Evolutionary conservation across 2,113 vertebrate species (phyloP).

Genomic region (Ameiurus melas): DNA sequence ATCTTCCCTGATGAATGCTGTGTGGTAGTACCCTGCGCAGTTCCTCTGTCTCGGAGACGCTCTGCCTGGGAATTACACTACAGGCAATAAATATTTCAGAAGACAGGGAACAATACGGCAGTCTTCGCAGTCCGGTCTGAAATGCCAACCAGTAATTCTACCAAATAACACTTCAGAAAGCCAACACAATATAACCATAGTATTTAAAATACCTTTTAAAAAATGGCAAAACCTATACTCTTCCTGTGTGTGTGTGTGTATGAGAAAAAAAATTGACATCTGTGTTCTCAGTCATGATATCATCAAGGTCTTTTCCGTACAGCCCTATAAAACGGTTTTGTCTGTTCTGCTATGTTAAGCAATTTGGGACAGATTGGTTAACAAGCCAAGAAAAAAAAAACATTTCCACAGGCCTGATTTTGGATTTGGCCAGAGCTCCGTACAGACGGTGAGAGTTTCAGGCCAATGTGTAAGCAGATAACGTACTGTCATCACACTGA

Average conservation of each 20-base stretch:
- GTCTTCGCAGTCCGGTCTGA: neutral
- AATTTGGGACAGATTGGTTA: constrained; percentile 53
- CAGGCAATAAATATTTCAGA: constrained; percentile 31
- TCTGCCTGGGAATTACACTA: constrained; percentile 21
- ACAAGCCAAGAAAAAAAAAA: constrained; percentile 42
- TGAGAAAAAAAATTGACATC: neutral
- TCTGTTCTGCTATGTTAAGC: constrained; percentile 53
- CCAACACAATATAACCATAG: neutral
- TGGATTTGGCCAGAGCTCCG: constrained; percentile 27
- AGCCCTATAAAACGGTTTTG: constrained; percentile 38
- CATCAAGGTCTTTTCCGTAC: constrained; percentile 35
- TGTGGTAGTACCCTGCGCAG: constrained; percentile 46
- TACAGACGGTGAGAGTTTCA: constrained; percentile 34
- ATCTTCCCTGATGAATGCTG: constrained; percentile 56
- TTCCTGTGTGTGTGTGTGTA: neutral
- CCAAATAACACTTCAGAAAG: neutral
- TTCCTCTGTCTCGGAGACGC: constrained; percentile 34
- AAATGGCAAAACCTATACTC: neutral
- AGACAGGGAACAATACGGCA: constrained; percentile 26
- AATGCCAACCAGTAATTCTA: neutral
- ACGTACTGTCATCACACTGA: constrained; percentile 2
- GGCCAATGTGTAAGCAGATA: constrained; percentile 39
- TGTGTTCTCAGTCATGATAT: constrained; percentile 39
- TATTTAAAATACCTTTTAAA: neutral
- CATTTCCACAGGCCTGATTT: constrained; percentile 42